Evolutionary conservation across 2,888 invertebrate species (phyloP), one percentile per base, ranked within the genome.

Genomic region (Melieria crassipennis): DNA sequence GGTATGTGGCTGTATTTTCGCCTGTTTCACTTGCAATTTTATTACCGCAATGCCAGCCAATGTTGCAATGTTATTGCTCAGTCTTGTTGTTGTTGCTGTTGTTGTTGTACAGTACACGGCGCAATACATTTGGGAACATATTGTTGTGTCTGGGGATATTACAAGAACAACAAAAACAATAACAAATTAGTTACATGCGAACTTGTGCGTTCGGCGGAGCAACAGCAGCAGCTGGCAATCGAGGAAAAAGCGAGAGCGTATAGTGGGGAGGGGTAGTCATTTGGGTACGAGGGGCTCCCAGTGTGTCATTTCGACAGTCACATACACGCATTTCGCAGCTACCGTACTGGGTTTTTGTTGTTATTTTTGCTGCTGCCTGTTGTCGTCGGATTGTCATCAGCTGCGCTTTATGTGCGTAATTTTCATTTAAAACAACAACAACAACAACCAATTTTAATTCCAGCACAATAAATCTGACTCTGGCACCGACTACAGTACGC

Each of bases 121-220:
- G 76, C 79, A 80, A 77, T 81, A 79, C 78, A 77, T 78, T 81
- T 76, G 73, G 72, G 69, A 78, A 77, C 81, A 82, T 79, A 78
- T 82, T 80, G 81, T 75, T 78, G 77, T 75, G 77, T 80, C 80
- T 82, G 75, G 65, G 50, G 58, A 67, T 57, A 62, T 48, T 63
- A 69, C 60, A 67, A 67, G 43, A 67, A 50, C 48, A 57, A 50
- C 9, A 45, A 13, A 65, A 9, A 52, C 30, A 65, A 4, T n/a
- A 52, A 43, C 42, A 60, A 65, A 16, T 43, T 4, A 45, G 46
- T 65, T 16, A 9, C 10, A 10, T 5, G 43, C 45, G 52, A 52
- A 6, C 13, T 13, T 45, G 45, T 11, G 52, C 62, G 7, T 10
- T 30, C 57, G 56, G 55, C 55, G 55, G 16, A 7, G 65, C 56